Evolutionary conservation across 1,140 invertebrate species (phyloP).

Genomic region (Drosophila subobscura): DNA sequence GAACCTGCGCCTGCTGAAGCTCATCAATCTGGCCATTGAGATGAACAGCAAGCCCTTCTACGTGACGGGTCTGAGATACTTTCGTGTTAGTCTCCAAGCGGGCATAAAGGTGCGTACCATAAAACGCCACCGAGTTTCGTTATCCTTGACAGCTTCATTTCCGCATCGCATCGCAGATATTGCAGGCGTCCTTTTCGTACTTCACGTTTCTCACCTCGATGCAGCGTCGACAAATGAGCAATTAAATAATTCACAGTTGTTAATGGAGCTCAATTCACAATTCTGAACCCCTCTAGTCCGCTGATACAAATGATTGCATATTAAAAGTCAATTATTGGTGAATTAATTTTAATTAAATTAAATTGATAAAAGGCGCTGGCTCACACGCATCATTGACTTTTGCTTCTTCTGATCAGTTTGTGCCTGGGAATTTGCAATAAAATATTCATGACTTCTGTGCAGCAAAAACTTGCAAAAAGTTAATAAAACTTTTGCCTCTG

Average conservation of each 20-base stretch:
- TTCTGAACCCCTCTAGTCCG: constrained; percentile 21
- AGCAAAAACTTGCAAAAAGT: constrained; percentile 60
- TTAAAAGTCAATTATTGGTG: constrained; percentile 76
- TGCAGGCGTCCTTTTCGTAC: constrained; percentile 63
- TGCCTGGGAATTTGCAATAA: constrained; percentile 57
- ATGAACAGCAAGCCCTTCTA: constrained; percentile 67
- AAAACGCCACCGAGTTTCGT: background rate
- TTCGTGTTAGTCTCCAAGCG: constrained; percentile 62
- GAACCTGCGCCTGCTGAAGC: constrained; percentile 63
- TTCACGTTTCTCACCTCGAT: constrained; percentile 67
- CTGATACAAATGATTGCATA: constrained; percentile 72
- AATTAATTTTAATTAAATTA: constrained; percentile 78
- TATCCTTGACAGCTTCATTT: background rate
- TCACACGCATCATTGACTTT: constrained; percentile 60
- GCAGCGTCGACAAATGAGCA: constrained; percentile 57
- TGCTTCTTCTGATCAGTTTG: constrained; percentile 28
- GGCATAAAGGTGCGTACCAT: constrained; percentile 53
- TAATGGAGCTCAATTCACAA: constrained; percentile 47
- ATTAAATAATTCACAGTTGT: constrained; percentile 62
- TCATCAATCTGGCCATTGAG: constrained; percentile 64
- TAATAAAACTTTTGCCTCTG: constrained; percentile 61
- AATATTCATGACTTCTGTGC: constrained; percentile 64
- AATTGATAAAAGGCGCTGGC: constrained; percentile 63
- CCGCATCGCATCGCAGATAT: constrained; percentile 33
- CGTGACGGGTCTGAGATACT: constrained; percentile 70